Evolutionary conservation across 2,797 vertebrate genomes (phyloP).

Genomic region (Ceyx erithaca): DNA sequence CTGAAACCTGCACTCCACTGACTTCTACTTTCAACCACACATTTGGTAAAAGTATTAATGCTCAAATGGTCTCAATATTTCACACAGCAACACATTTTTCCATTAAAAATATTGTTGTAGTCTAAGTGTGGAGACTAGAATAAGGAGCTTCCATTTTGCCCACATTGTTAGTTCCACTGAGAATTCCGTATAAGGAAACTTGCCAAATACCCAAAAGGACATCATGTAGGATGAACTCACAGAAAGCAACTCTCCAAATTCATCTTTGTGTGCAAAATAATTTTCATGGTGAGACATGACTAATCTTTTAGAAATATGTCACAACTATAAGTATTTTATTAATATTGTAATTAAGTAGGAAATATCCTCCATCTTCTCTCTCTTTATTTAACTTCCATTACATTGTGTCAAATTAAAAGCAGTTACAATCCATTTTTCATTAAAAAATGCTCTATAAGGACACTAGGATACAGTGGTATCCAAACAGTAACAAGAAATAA

Average conservation of each 20-base stretch:
- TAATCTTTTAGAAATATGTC: not conserved
- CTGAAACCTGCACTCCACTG: fast-evolving
- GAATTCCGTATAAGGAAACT: not conserved
- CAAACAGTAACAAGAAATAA: not conserved
- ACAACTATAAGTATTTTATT: not conserved
- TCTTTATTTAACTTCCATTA: not conserved
- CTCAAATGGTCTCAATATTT: not conserved
- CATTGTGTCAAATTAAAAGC: not conserved
- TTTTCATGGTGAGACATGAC: conserved; percentile 1
- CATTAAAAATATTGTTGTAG: not conserved
- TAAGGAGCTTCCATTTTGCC: not conserved
- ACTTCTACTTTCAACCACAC: not conserved
- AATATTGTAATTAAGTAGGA: conserved; percentile 37
- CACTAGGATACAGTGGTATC: not conserved
- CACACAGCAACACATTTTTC: not conserved
- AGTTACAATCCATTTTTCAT: not conserved
- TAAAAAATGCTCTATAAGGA: not conserved
- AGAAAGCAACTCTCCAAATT: not conserved
- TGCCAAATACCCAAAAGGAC: not conserved
- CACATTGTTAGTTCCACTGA: not conserved
- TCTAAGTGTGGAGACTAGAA: not conserved
- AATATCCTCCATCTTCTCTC: not conserved
- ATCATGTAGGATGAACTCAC: not conserved
- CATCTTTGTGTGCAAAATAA: not conserved
- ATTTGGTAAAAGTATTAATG: not conserved